Evolutionary conservation across 2,113 vertebrate genomes (phyloP), one percentile per base, ranked within the genome.

Genomic region (Oxygymnocypris stewartii): DNA sequence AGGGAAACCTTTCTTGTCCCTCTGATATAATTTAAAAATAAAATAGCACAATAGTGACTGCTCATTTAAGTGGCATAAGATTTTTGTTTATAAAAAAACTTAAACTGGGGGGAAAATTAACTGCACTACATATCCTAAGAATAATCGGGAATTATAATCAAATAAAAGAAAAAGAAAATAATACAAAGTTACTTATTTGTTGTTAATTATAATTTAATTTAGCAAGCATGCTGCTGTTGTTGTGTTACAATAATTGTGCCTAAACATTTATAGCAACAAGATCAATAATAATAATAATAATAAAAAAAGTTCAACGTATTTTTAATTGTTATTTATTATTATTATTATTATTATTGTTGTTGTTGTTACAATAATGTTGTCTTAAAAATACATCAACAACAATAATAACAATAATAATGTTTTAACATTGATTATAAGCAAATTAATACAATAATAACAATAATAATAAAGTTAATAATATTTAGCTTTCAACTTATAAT

Each of bases 1-100:
- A 47, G 23, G 35, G n/a, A 61, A 79, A 69, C 63, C 63, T 79
- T 90, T 92, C 88, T 91, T 90, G 88, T 90, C 90, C 90, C 87
- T 92, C 84, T 94, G 91, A 94, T 89, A 91, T 47, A 82, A 63
- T 75, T 61, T 88, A 91, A 89, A 87, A 88, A 92, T 49, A 10
- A 61, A 4, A 63, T n/a, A 63, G 4, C n/a, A n/a, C 59, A 61
- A 11, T 5, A 63, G n/a, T 63, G 23, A 61, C 23, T 61, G 23
- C 59, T 61, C 59, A 61, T 61, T 61, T 61, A 63, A 63, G 18
- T 57, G 18, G 54, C 6, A 20, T 54, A 54, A 49, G 13, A 49
- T 49, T 31, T 31, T 31, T 31, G 28, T 31, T 31, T 1, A 4
- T 16, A 49, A 49, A 49, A 49, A 49, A 49, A 4, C 47, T 49